Conservation (phyloP, 2,797 vertebrate species). For the Xyrichtys novacula region DNA sequence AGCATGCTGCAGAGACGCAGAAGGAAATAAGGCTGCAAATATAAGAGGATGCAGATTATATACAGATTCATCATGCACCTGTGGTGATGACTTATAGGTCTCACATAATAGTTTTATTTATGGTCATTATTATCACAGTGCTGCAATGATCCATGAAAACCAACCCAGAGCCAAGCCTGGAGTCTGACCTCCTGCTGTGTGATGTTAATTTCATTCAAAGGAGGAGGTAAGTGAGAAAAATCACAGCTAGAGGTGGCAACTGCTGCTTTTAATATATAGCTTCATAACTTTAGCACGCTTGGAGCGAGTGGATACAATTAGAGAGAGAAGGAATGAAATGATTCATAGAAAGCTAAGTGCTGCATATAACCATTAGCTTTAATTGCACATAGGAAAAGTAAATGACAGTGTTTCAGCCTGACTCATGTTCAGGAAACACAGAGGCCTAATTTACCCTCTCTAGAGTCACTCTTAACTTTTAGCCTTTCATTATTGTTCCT, state of each 20-base stretch:
- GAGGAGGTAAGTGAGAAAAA: conserved; percentile 22
- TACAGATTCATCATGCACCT: not conserved
- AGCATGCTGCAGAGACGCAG: not conserved
- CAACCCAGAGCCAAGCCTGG: not conserved
- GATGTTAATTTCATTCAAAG: conserved; percentile 5
- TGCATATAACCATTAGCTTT: not conserved
- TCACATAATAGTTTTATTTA: not conserved
- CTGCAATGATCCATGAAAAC: not conserved
- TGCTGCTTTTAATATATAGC: conserved; percentile 1
- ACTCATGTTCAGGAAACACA: not conserved
- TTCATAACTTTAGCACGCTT: conserved; percentile 2
- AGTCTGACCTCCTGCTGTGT: conserved; percentile 1
- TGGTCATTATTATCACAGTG: not conserved
- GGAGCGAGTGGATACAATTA: not conserved
- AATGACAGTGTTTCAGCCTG: not conserved
- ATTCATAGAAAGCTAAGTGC: conserved; percentile 3
- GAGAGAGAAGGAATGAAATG: not conserved
- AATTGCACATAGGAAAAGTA: not conserved
- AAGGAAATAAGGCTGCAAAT: not conserved
- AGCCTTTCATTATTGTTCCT: not conserved
- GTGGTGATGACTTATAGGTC: not conserved
- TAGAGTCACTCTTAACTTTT: not conserved
- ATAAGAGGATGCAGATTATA: not conserved
- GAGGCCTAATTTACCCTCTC: not conserved
- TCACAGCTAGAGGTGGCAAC: conserved; percentile 20